These are phyloP conservation scores for Eretmochelys imbricata DNA, from an alignment of 2,113 vertebrate species.

Conservation along the genomic window DNA sequence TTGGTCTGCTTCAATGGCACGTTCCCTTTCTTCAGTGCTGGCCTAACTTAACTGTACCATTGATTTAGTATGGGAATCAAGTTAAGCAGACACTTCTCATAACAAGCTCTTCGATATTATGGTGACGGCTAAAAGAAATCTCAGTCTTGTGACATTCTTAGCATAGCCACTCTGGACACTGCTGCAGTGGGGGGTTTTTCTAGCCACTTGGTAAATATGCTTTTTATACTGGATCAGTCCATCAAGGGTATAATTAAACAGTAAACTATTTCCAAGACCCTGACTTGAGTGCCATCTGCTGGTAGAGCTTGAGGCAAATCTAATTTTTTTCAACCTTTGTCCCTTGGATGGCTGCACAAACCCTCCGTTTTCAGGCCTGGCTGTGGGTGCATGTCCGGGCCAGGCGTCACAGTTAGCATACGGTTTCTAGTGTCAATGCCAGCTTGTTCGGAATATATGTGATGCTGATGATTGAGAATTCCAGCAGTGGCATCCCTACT, in stretches of 20 bases:
- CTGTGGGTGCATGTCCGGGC: neutral
- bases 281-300: neutral
- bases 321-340: too few relatives aligned
- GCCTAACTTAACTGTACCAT: neutral
- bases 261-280: neutral
- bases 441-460: neutral
- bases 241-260: neutral
- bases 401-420: neutral
- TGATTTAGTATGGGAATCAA: neutral
- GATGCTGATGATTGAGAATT: neutral
- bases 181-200: neutral
- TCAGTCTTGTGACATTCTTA: neutral
- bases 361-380: neutral
- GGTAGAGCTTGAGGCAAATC: neutral
- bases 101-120: neutral
- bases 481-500: neutral
- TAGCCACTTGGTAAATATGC: neutral
- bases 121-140: neutral
- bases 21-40: neutral
- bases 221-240: neutral
- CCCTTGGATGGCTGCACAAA: neutral
- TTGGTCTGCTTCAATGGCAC: neutral
- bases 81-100: neutral
- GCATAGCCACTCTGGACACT: neutral
- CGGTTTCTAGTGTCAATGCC: neutral